Evolutionary conservation across 2,888 invertebrate genomes (phyloP).

Genomic region (Pyrrhia umbra): DNA sequence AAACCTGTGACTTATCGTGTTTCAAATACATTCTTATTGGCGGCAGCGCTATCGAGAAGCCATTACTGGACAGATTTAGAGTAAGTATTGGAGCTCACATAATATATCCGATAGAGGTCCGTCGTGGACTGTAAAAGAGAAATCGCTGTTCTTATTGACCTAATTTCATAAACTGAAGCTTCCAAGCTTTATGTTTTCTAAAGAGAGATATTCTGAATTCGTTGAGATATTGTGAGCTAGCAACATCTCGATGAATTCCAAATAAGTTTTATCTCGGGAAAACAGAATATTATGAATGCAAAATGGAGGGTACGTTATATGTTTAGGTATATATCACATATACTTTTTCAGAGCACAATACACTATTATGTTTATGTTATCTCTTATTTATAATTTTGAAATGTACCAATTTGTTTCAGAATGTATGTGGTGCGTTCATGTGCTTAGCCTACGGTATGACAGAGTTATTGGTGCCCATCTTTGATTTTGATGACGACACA

Average conservation of each 20-base stretch:
- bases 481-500: constrained; percentile 67
- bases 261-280: constrained; percentile 10
- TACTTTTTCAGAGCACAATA: constrained; percentile 2
- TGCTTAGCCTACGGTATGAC: constrained; percentile 75
- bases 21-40: constrained; percentile 76
- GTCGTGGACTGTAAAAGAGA: constrained; percentile 15
- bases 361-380: not conserved
- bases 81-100: constrained; percentile 67
- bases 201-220: constrained; percentile 14
- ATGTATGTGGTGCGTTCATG: constrained; percentile 64
- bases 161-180: constrained; percentile 16
- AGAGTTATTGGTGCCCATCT: constrained; percentile 72
- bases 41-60: constrained; percentile 73
- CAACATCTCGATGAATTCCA: constrained; percentile 13
- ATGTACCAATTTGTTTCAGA: constrained; percentile 52
- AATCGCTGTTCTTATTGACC: constrained; percentile 23
- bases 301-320: not conserved
- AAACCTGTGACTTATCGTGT: constrained; percentile 76
- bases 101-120: constrained; percentile 5
- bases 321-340: not conserved
- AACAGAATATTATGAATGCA: not conserved
- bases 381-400: not conserved
- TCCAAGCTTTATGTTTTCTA: constrained; percentile 20
- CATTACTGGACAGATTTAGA: constrained; percentile 71
- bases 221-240: not conserved